These are phyloP conservation scores for Cherax destructor DNA, from an alignment of 1,140 invertebrate genomes.

Conservation along the genomic window DNA sequence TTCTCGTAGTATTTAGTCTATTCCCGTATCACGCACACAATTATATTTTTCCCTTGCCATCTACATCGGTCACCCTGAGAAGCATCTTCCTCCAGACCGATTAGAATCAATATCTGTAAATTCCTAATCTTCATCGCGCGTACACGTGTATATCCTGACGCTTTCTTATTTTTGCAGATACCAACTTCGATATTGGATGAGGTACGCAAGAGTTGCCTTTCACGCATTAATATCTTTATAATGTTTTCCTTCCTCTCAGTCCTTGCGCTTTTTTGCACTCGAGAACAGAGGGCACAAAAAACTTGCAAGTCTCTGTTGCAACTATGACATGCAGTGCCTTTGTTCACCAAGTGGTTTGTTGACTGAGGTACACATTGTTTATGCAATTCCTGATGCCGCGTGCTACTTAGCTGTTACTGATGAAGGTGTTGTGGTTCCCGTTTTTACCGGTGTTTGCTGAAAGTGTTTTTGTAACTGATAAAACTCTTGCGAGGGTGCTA, in stretches of 20 bases:
- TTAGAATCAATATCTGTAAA: too few species aligned
- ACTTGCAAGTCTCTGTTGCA: not conserved
- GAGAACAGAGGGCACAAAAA: not conserved
- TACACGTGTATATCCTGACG: not conserved
- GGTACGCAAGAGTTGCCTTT: not conserved
- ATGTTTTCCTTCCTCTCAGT: not conserved
- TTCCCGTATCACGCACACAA: too few species aligned
- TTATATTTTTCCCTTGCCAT: too few species aligned
- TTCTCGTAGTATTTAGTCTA: too few species aligned
- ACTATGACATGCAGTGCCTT: not conserved
- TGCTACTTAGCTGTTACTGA: not conserved
- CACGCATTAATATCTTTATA: not conserved
- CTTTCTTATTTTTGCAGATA: not conserved
- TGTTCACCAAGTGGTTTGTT: not conserved
- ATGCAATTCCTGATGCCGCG: not conserved
- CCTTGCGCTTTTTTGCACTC: not conserved
- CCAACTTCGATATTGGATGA: not conserved
- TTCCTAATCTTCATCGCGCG: too few species aligned
- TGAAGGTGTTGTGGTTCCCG: too few species aligned
- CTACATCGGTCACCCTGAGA: too few species aligned
- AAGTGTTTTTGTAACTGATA: too few species aligned
- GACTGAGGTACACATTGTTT: not conserved
- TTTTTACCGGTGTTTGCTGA: too few species aligned
- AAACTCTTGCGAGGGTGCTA: too few species aligned
- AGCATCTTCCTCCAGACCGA: too few species aligned